These are phyloP conservation scores for Phortica okadai DNA, from an alignment of 2,888 invertebrate genomes.

Conservation along the genomic window DNA sequence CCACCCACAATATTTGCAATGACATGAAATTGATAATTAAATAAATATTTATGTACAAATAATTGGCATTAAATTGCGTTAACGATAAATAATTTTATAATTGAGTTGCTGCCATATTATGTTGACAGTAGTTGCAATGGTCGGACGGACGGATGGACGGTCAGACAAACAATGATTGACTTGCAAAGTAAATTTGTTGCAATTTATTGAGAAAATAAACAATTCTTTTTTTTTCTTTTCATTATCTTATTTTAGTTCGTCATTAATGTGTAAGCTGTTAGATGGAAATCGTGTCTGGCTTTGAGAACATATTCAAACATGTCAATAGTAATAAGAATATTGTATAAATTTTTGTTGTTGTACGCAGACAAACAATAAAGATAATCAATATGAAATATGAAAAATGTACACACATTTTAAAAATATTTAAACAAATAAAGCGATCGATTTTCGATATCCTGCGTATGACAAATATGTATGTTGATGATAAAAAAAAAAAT, in stretches of 20 bases:
- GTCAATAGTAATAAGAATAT: background rate
- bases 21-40: slow-evolving; percentile 65
- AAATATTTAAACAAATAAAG: slow-evolving; percentile 50
- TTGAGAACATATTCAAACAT: background rate
- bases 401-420: slow-evolving; percentile 1
- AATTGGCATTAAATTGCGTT: slow-evolving; percentile 74
- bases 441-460: slow-evolving; percentile 18
- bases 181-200: background rate
- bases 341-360: background rate
- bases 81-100: slow-evolving; percentile 72
- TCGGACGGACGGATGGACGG: background rate
- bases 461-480: background rate
- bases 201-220: background rate
- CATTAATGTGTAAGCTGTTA: background rate
- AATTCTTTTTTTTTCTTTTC: background rate
- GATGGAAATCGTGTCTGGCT: background rate
- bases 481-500: slow-evolving; percentile 1
- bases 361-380: background rate
- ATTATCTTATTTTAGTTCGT: background rate
- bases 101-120: slow-evolving; percentile 54
- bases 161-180: no score
- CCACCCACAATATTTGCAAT: slow-evolving; percentile 48
- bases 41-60: slow-evolving; percentile 70
- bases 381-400: background rate
- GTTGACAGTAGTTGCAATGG: slow-evolving; percentile 6